Conservation (phyloP, 2,113 vertebrate species). For the Hydrolagus affinis region DNA sequence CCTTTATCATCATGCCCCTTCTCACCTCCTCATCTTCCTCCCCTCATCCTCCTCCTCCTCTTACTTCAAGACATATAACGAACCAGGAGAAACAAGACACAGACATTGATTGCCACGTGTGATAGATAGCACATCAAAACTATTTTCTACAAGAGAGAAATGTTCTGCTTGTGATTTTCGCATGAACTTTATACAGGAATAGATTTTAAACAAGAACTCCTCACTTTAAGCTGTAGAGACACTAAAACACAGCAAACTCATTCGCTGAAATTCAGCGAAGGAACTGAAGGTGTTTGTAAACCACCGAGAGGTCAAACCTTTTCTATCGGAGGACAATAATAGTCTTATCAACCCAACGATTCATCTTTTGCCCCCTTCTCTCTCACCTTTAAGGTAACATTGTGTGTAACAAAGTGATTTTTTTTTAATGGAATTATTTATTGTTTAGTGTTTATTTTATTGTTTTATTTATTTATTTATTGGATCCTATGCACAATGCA, state of each 20-base stretch:
- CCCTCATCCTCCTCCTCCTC: background rate
- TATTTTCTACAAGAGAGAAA: constrained; percentile 54
- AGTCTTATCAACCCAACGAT: constrained; percentile 46
- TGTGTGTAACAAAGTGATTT: constrained; percentile 36
- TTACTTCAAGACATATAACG: background rate
- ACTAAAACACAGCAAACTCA: background rate
- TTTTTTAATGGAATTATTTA: constrained; percentile 38
- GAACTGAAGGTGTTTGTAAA: constrained; percentile 50
- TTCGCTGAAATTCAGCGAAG: constrained; percentile 43
- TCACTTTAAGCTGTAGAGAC: background rate
- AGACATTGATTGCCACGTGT: background rate
- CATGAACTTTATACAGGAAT: constrained; percentile 52
- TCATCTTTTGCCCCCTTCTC: constrained; percentile 41
- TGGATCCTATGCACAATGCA: constrained; percentile 19
- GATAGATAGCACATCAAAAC: constrained; percentile 5
- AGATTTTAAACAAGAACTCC: constrained; percentile 33
- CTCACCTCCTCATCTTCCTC: background rate
- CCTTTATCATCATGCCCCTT: constrained; percentile 33
- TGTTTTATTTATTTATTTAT: constrained; percentile 41
- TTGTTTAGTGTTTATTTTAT: constrained; percentile 42
- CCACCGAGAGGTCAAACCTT: constrained; percentile 55
- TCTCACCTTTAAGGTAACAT: constrained; percentile 46
- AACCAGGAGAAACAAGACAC: background rate
- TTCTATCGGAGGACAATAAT: constrained; percentile 42
- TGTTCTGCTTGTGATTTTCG: constrained; percentile 45